Evolutionary conservation across 2,888 invertebrate species (phyloP), one percentile per base, ranked within the genome.

Genomic region (Geotrupes spiniger): DNA sequence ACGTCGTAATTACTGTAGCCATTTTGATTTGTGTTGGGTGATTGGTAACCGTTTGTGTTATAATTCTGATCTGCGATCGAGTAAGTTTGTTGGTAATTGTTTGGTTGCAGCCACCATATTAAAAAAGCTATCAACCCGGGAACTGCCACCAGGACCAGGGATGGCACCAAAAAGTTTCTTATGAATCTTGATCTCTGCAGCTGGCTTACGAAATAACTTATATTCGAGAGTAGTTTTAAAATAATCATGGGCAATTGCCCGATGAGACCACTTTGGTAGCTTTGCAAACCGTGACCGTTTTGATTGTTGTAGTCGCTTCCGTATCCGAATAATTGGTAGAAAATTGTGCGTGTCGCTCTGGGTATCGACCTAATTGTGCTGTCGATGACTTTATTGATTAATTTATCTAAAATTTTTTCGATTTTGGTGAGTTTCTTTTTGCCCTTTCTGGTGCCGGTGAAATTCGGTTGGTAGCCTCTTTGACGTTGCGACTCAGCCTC

Each of bases 131-230:
- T 56, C 3, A 63, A 54, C 8, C 70, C 70, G 12, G 65, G 61
- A 12, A 68, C 64, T 5, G 63, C 27, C 5, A 60, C 42, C 15
- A 69, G 41, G 10, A 71, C 54, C 1, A 64, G 37, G 25, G 57
- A 63, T 6, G 73, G 73, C 9, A 72, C 46, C 28, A 72, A 51
- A 51, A 72, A 71, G 12, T 61, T 66, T 46, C 56, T 70, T 42
- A 72, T 60, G 51, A 73, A 69, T 40, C 58, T 64, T 49, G 66
- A 69, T 51, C 64, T 66, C 41, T 65, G 64, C 41, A 73, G 52
- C 45, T 64, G 54, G 40, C 57, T 62, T 2, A 72, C 36, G 42
- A 72, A 66, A 28, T 52, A 56, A 9, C 56, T 63, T 2, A 69
- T 25, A 12, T 63, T 64, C 14, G 68, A 65, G 5, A 70, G 26